A percentile compares a stretch with the other conserved stretches of the same genome.
Evolutionary conservation across 2,113 vertebrate genomes (phyloP).

Genomic region (Talpa occidentalis): DNA sequence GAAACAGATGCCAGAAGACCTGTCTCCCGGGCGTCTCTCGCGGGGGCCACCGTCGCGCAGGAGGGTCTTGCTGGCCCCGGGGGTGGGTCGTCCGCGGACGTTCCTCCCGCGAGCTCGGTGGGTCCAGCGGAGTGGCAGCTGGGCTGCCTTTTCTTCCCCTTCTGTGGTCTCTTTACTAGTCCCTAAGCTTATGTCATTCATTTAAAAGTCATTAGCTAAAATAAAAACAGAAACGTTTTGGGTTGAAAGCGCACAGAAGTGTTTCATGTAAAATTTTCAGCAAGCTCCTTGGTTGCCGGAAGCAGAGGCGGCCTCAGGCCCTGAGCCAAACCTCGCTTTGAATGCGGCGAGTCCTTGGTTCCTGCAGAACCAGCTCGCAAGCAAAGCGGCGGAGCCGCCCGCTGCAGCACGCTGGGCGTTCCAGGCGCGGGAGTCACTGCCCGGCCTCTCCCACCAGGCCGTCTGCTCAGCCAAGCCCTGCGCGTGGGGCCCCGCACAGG

Average conservation of each 20-base stretch:
- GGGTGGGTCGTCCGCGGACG: constrained; percentile 29
- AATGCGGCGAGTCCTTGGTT: background rate
- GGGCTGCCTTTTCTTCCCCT: constrained; percentile 35
- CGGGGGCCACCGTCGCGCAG: background rate
- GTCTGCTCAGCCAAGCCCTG: too few species aligned
- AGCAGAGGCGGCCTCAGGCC: background rate
- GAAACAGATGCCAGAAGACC: constrained; percentile 18
- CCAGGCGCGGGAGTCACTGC: too few species aligned
- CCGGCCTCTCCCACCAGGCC: too few species aligned
- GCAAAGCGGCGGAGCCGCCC: background rate
- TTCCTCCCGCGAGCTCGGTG: constrained; percentile 47
- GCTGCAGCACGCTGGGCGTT: background rate
- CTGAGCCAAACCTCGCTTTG: background rate
- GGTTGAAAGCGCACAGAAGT: constrained; percentile 62
- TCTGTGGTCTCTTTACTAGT: constrained; percentile 68
- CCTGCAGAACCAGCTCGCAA: background rate
- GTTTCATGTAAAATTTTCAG: constrained; percentile 37
- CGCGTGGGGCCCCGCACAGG: too few species aligned
- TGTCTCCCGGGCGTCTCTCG: background rate
- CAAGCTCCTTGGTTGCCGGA: background rate
- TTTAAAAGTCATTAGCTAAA: constrained; percentile 72
- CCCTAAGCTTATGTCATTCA: constrained; percentile 43
- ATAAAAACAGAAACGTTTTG: constrained; percentile 64
- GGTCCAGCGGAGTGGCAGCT: constrained; percentile 69
- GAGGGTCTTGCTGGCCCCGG: constrained; percentile 32